These are phyloP conservation scores for Aeoliscus strigatus DNA, from an alignment of 2,797 vertebrate genomes.

Conservation along the genomic window DNA sequence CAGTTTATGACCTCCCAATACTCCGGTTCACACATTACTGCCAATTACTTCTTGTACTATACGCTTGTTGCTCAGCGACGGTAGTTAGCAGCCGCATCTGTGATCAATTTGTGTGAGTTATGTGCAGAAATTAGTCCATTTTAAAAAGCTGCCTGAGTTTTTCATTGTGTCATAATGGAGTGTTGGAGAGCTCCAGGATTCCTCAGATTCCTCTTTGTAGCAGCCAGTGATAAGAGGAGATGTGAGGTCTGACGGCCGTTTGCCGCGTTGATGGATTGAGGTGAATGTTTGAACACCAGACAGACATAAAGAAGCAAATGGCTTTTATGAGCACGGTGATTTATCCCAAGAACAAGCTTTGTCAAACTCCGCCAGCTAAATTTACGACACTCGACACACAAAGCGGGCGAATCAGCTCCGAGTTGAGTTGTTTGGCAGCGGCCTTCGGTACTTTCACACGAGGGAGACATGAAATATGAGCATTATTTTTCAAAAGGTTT, in stretches of 20 bases:
- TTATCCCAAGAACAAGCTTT: slow-evolving; percentile 65
- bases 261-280: slow-evolving; percentile 59
- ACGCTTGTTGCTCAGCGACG: slow-evolving; percentile 34
- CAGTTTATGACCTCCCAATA: slow-evolving; percentile 29
- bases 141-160: slow-evolving; percentile 35
- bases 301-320: slow-evolving; percentile 66
- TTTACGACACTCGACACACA: slow-evolving; percentile 58
- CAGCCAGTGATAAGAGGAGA: slow-evolving; percentile 56
- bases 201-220: slow-evolving; percentile 51
- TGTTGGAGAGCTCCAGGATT: slow-evolving; percentile 51
- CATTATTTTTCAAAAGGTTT: slow-evolving; percentile 68
- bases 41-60: slow-evolving; percentile 42
- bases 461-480: slow-evolving; percentile 65
- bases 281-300: slow-evolving; percentile 67
- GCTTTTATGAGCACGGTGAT: slow-evolving; percentile 67
- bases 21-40: slow-evolving; percentile 46
- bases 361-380: slow-evolving; percentile 47
- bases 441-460: slow-evolving; percentile 42
- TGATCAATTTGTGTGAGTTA: slow-evolving; percentile 50
- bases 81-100: slow-evolving; percentile 51
- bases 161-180: slow-evolving; percentile 35
- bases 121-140: slow-evolving; percentile 47
- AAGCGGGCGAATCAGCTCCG: slow-evolving; percentile 42
- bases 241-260: slow-evolving; percentile 53
- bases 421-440: slow-evolving; percentile 52